phyloP scores from a whole-genome alignment of 2,113 vertebrate genomes.

The Kryptolebias marmoratus region DNA sequence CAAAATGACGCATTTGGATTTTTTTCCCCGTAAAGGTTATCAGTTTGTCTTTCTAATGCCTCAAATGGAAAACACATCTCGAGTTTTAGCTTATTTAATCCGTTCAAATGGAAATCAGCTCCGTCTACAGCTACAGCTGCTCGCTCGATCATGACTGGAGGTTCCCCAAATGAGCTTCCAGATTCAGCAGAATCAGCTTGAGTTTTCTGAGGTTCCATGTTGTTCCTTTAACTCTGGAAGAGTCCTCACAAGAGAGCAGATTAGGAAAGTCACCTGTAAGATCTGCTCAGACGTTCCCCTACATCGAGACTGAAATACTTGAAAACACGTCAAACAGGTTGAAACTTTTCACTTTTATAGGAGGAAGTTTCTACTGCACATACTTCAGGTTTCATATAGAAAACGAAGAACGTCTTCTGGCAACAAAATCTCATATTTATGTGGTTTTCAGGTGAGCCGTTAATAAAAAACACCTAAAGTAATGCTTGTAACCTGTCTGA shows the following conservation, averaged over 20 bases:
- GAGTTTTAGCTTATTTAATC: not conserved
- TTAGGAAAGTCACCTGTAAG: no score
- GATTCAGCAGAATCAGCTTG: no score
- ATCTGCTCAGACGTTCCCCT: no score
- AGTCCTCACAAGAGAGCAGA: no score
- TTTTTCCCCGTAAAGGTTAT: not conserved
- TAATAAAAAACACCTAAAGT: not conserved
- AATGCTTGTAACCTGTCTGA: no score
- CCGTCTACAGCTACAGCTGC: not conserved
- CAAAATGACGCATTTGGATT: not conserved
- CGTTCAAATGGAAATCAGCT: not conserved
- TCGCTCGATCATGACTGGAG: not conserved
- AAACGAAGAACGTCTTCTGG: slow-evolving; percentile 9
- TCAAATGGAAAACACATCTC: not conserved
- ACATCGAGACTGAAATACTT: no score
- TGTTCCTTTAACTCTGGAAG: not conserved
- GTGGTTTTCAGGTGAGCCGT: not conserved
- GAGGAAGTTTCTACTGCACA: not conserved
- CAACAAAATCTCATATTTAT: not conserved
- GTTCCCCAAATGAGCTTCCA: not conserved
- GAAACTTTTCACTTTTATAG: no score
- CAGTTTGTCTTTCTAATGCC: not conserved
- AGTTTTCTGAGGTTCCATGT: not conserved
- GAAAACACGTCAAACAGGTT: no score
- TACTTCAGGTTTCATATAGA: slow-evolving; percentile 1